A percentile compares a stretch with the other conserved stretches of the same genome.
phyloP scores from a whole-genome alignment of 1,140 invertebrate genomes.

The Whitmania pigra region DNA sequence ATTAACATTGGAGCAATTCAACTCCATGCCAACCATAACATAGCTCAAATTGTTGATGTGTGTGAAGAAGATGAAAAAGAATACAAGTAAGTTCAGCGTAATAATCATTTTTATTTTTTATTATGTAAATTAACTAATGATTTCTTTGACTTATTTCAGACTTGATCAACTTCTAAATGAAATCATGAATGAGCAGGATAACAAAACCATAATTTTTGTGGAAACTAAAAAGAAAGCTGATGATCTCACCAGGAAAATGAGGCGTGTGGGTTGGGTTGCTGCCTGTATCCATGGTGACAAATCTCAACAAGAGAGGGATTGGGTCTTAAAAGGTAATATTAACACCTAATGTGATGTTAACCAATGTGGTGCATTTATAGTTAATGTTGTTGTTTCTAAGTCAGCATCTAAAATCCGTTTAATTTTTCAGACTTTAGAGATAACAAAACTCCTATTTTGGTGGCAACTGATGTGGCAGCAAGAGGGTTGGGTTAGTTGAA shows the following conservation, averaged over 20 bases:
- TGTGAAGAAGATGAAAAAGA: slow-evolving; percentile 54
- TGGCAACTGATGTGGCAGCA: slow-evolving; percentile 96
- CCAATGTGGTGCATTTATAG: not conserved
- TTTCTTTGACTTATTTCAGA: too few relatives aligned
- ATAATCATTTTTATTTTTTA: not conserved
- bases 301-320: slow-evolving; percentile 89
- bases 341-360: not conserved
- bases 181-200: slow-evolving; percentile 77
- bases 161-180: slow-evolving; percentile 71
- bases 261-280: slow-evolving; percentile 56
- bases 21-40: slow-evolving; percentile 89
- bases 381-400: not conserved
- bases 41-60: slow-evolving; percentile 83
- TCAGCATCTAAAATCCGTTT: not conserved
- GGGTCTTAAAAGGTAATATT: slow-evolving; percentile 66
- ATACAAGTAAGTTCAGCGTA: slow-evolving; percentile 28
- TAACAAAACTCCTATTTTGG: slow-evolving; percentile 76
- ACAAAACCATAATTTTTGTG: slow-evolving; percentile 92
- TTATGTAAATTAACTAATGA: too few relatives aligned
- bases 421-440: slow-evolving; percentile 68
- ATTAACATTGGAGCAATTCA: slow-evolving; percentile 86
- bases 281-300: slow-evolving; percentile 96
- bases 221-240: slow-evolving; percentile 93
- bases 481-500: slow-evolving; percentile 78
- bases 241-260: slow-evolving; percentile 27